A percentile compares a stretch with the other conserved stretches of the same genome.
Evolutionary conservation across 2,113 vertebrate genomes (phyloP).

Genomic region (Platycercus adscitus): DNA sequence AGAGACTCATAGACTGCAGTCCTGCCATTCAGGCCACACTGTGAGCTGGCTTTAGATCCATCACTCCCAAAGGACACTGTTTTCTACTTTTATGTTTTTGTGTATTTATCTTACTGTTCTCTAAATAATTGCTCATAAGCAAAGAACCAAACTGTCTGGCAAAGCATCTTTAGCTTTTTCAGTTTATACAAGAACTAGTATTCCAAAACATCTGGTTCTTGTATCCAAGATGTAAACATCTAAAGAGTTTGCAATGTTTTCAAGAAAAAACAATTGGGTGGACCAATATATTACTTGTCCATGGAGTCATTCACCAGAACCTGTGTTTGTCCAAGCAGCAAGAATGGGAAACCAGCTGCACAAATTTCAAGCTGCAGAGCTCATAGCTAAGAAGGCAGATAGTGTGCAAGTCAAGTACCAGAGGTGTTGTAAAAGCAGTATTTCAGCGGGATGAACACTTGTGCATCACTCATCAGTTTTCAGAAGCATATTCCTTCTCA

Average conservation of each 20-base stretch:
- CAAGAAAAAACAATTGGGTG: neutral
- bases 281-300: neutral
- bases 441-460: neutral
- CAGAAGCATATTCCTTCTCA: neutral
- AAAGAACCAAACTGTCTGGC: neutral
- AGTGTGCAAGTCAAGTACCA: neutral
- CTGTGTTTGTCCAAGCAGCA: neutral
- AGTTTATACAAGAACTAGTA: neutral
- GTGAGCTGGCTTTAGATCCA: neutral
- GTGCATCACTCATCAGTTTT: neutral
- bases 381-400: neutral
- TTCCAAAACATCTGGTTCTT: constrained; percentile 31
- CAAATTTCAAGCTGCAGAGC: neutral
- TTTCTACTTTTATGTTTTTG: neutral
- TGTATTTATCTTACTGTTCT: constrained; percentile 6
- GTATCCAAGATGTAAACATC: neutral
- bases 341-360: neutral
- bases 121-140: neutral
- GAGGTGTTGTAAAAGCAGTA: neutral
- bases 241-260: neutral
- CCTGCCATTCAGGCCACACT: neutral
- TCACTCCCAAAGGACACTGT: neutral
- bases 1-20: neutral
- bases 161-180: neutral
- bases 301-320: neutral